These are phyloP conservation scores for Gracilinanus agilis DNA, from an alignment of 2,113 vertebrate genomes.

Conservation along the genomic window DNA sequence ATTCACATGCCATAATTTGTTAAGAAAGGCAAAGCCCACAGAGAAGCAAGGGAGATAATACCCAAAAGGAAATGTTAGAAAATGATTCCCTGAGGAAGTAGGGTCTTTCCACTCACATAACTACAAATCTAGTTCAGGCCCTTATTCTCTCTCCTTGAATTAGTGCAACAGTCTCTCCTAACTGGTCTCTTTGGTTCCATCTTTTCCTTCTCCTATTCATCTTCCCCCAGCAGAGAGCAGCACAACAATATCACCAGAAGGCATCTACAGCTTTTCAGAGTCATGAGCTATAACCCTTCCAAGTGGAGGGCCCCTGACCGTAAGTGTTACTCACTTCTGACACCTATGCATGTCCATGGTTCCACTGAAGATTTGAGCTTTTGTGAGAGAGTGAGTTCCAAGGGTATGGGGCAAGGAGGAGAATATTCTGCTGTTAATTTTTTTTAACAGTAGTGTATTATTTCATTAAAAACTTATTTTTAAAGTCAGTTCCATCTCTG, in stretches of 20 bases:
- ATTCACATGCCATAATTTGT: background rate
- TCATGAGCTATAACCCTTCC: background rate
- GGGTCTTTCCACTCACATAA: background rate
- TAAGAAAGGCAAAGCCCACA: background rate
- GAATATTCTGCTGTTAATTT: background rate
- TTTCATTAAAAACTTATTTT: background rate
- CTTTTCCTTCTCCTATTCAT: background rate
- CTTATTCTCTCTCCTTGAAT: background rate
- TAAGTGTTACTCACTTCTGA: background rate
- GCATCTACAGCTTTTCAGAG: background rate
- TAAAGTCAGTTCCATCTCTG: background rate
- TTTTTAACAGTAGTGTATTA: background rate
- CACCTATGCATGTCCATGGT: background rate
- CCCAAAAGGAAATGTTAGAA: background rate
- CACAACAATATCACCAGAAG: background rate
- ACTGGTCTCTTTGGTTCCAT: background rate
- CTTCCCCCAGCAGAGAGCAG: background rate
- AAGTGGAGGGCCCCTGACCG: background rate
- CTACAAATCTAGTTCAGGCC: background rate
- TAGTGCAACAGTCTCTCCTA: background rate
- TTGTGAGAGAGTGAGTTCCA: background rate
- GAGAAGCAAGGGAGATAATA: background rate
- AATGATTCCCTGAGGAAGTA: background rate
- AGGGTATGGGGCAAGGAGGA: rapidly evolving
- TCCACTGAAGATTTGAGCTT: background rate